These are phyloP conservation scores for Leucania comma DNA, from an alignment of 2,888 invertebrate species.

Conservation along the genomic window DNA sequence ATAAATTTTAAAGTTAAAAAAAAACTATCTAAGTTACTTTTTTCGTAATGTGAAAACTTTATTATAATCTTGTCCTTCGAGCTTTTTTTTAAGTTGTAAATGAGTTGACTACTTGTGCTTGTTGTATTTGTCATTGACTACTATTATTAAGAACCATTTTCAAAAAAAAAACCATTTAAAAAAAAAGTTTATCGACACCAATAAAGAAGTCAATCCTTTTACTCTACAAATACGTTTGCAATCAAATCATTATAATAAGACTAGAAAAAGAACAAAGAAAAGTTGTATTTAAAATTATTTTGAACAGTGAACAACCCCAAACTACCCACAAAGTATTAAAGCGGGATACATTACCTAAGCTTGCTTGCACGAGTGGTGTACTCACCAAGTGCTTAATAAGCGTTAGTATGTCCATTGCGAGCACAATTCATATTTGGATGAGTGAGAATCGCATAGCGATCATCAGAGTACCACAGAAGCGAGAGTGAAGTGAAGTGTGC, in stretches of 20 bases:
- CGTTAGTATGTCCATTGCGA: conserved; percentile 34
- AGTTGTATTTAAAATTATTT: background rate
- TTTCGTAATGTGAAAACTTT: background rate
- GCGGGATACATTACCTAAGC: conserved; percentile 15
- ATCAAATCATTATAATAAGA: background rate
- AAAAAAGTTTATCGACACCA: background rate
- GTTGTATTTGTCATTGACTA: too few species aligned
- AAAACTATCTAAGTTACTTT: background rate
- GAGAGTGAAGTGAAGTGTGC: conserved; percentile 22
- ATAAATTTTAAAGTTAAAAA: conserved; percentile 19
- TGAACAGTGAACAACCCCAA: background rate
- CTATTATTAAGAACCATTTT: too few species aligned
- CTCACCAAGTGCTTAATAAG: conserved; percentile 43
- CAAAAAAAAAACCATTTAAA: too few species aligned
- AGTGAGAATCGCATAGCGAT: conserved; percentile 43
- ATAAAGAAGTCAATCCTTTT: too few species aligned
- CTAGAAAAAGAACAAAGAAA: background rate
- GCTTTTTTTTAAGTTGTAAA: background rate
- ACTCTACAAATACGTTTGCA: too few species aligned
- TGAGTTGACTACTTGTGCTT: too few species aligned
- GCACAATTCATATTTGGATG: conserved; percentile 42
- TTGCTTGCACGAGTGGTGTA: conserved; percentile 3
- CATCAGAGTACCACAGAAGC: conserved; percentile 27
- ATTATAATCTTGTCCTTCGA: background rate
- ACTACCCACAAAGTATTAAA: conserved; percentile 21